Conservation (phyloP, 1,140 invertebrate species). For the Papilio dardanus region DNA sequence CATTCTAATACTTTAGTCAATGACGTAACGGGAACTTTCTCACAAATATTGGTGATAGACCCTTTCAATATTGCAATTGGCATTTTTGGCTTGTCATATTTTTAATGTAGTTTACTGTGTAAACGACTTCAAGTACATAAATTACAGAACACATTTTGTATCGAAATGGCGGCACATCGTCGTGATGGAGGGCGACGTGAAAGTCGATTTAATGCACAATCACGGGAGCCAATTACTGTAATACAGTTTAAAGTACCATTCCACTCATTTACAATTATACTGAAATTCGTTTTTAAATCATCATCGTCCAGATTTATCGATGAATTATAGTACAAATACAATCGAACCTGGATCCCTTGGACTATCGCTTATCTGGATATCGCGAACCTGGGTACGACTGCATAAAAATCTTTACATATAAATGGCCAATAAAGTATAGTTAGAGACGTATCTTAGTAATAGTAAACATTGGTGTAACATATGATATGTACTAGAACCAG, state of each 20-base stretch:
- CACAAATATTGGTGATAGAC: too few species aligned
- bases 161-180: neutral
- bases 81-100: neutral
- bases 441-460: neutral
- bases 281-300: neutral
- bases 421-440: too few species aligned
- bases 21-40: too few species aligned
- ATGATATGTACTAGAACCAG: neutral
- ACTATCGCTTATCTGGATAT: too few species aligned
- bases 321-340: neutral
- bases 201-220: constrained; percentile 1
- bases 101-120: neutral
- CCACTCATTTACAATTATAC: neutral
- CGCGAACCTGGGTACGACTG: too few species aligned
- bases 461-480: neutral
- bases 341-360: too few species aligned
- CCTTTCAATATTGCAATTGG: neutral
- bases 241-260: neutral
- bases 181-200: neutral
- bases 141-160: neutral
- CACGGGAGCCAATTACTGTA: constrained; percentile 2
- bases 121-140: neutral
- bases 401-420: too few species aligned
- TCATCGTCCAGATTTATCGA: neutral
- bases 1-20: too few species aligned